phyloP scores from a whole-genome alignment of 2,113 vertebrate genomes.

The Gadus chalcogrammus region DNA sequence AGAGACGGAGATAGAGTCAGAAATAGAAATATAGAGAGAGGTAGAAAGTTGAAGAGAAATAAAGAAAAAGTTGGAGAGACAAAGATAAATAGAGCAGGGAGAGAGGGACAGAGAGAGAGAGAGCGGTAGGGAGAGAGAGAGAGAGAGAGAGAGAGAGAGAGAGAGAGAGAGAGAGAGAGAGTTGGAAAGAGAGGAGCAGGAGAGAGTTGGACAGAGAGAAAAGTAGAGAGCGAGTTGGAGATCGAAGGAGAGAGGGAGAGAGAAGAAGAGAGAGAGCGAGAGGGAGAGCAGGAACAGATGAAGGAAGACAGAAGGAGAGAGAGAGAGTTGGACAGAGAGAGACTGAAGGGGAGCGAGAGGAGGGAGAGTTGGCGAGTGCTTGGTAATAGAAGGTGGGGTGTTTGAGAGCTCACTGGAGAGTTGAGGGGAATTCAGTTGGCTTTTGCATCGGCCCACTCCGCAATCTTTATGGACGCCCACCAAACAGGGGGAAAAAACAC shows the following conservation, averaged over 20 bases:
- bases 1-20: no score
- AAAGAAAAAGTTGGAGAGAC: no score
- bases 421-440: constrained; percentile 61
- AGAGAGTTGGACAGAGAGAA: background rate
- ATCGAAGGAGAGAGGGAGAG: background rate
- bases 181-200: background rate
- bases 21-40: background rate
- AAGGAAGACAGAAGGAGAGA: background rate
- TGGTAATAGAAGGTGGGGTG: constrained; percentile 51
- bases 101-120: no score
- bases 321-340: background rate
- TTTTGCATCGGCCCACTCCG: constrained; percentile 47
- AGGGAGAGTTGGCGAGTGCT: constrained; percentile 1
- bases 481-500: constrained; percentile 16
- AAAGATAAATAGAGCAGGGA: no score
- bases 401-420: constrained; percentile 52
- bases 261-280: background rate
- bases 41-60: no score
- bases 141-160: no score
- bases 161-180: no score
- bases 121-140: no score
- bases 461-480: constrained; percentile 47
- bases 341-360: constrained; percentile 9
- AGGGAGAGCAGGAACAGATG: no score
- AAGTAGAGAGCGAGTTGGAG: no score